Percentiles rank a stretch among this genome's conserved stretches.
These are phyloP conservation scores for Leptodirus hochenwartii DNA, from an alignment of 2,888 invertebrate species.

Conservation along the genomic window DNA sequence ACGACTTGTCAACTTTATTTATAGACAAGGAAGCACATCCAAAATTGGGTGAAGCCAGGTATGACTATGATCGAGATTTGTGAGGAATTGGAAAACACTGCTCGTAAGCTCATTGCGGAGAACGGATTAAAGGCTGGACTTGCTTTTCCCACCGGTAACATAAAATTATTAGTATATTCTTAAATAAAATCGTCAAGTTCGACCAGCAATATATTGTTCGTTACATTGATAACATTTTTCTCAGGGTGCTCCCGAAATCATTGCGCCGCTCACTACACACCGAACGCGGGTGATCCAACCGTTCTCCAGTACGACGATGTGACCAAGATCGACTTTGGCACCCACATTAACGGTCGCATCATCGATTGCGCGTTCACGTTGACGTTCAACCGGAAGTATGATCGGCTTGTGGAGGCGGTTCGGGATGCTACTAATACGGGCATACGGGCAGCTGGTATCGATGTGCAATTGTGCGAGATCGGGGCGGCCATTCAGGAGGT, in stretches of 20 bases:
- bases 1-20: constrained; percentile 14
- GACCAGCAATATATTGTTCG: no score
- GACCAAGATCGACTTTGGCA: constrained; percentile 97
- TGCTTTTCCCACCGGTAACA: constrained; percentile 89
- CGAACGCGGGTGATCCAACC: constrained; percentile 91
- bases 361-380: constrained; percentile 98
- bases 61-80: constrained; percentile 99
- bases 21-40: constrained; percentile 79
- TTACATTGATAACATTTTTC: no score
- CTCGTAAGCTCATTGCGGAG: constrained; percentile 82
- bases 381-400: constrained; percentile 92
- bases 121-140: constrained; percentile 87
- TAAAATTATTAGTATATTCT: no score
- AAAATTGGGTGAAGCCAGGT: constrained; percentile 89
- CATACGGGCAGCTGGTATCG: constrained; percentile 62
- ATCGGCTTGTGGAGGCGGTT: constrained; percentile 85
- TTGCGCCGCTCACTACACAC: constrained; percentile 98
- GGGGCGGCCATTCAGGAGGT: constrained; percentile 96
- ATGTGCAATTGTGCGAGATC: constrained; percentile 92
- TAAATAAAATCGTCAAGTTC: no score
- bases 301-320: constrained; percentile 92
- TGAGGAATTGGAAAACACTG: constrained; percentile 85
- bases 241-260: constrained; percentile 98
- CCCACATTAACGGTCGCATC: constrained; percentile 93
- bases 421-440: constrained; percentile 98